phyloP scores from a whole-genome alignment of 2,797 vertebrate species.

The Brotula barbata region DNA sequence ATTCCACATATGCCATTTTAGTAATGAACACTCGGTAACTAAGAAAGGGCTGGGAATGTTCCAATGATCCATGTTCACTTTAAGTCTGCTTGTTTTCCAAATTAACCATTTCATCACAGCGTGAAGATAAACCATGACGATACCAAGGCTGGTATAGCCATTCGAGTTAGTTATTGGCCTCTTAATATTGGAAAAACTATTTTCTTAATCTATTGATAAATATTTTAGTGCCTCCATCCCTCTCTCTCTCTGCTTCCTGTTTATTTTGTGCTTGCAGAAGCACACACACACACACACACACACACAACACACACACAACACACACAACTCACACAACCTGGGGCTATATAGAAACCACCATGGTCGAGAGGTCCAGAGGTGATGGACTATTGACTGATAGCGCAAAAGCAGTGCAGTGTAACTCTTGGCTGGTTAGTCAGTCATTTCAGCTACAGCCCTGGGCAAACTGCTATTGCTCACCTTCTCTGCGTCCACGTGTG shows the following conservation, averaged over 20 bases:
- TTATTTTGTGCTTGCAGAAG: slow-evolving; percentile 44
- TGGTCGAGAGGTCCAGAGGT: slow-evolving; percentile 47
- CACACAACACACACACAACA: slow-evolving; percentile 36
- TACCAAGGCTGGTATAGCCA: slow-evolving; percentile 14
- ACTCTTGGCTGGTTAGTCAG: slow-evolving; percentile 61
- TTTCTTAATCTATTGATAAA: slow-evolving; percentile 54
- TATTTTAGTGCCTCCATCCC: slow-evolving; percentile 43
- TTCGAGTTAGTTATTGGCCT: slow-evolving; percentile 18
- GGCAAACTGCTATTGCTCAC: slow-evolving; percentile 48
- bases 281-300: slow-evolving; percentile 22
- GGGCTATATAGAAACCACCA: slow-evolving; percentile 64
- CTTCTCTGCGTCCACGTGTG: slow-evolving; percentile 14
- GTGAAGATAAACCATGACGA: slow-evolving; percentile 32
- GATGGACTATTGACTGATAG: slow-evolving; percentile 67
- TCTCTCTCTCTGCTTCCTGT: slow-evolving; percentile 23
- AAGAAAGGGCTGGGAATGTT: slow-evolving; percentile 6
- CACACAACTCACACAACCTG: slow-evolving; percentile 42
- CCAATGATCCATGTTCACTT: slow-evolving; percentile 32
- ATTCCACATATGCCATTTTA: slow-evolving; percentile 10
- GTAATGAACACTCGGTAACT: slow-evolving; percentile 27
- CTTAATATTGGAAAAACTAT: slow-evolving; percentile 40
- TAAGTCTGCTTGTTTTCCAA: slow-evolving; percentile 19
- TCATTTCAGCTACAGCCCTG: slow-evolving; percentile 66
- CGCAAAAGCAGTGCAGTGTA: slow-evolving; percentile 61
- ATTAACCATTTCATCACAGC: slow-evolving; percentile 7